phyloP scores from a whole-genome alignment of 2,113 vertebrate species.

The Chelonoidis abingdonii region DNA sequence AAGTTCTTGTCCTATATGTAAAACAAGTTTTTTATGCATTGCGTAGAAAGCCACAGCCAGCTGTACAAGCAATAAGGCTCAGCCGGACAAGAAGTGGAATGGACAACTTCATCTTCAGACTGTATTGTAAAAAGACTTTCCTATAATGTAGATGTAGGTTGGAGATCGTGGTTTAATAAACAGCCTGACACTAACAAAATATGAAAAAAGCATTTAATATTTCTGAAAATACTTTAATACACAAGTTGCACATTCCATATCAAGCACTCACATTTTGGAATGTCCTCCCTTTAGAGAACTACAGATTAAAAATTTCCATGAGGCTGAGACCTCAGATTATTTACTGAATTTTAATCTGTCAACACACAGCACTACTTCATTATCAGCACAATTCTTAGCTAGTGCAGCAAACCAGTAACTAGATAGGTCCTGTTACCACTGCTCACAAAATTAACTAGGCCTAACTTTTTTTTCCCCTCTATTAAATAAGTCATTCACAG shows the following conservation, averaged over 20 bases:
- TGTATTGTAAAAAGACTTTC: neutral
- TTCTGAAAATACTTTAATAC: constrained; percentile 69
- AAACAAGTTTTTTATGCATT: neutral
- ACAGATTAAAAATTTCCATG: constrained; percentile 32
- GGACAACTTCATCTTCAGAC: neutral
- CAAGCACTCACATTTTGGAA: constrained; percentile 54
- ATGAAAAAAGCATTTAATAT: constrained; percentile 62
- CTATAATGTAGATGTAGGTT: neutral
- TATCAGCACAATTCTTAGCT: constrained; percentile 8
- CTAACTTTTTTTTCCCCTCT: neutral
- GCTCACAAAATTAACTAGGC: neutral
- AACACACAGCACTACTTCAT: constrained; percentile 10
- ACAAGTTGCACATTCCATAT: constrained; percentile 46
- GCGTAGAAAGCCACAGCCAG: neutral
- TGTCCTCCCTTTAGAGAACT: constrained; percentile 29
- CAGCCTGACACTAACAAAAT: constrained; percentile 28
- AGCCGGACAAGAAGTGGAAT: neutral
- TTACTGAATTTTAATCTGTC: constrained; percentile 2
- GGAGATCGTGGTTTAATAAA: neutral
- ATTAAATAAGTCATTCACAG: constrained; percentile 23
- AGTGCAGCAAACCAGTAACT: constrained; percentile 10
- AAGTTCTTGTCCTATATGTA: neutral
- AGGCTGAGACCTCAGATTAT: constrained; percentile 1
- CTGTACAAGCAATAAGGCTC: neutral
- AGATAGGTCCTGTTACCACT: neutral